A percentile compares a stretch with the other conserved stretches of the same genome.
Evolutionary conservation across 2,113 vertebrate species (phyloP).

Genomic region (Probosciger aterrimus): DNA sequence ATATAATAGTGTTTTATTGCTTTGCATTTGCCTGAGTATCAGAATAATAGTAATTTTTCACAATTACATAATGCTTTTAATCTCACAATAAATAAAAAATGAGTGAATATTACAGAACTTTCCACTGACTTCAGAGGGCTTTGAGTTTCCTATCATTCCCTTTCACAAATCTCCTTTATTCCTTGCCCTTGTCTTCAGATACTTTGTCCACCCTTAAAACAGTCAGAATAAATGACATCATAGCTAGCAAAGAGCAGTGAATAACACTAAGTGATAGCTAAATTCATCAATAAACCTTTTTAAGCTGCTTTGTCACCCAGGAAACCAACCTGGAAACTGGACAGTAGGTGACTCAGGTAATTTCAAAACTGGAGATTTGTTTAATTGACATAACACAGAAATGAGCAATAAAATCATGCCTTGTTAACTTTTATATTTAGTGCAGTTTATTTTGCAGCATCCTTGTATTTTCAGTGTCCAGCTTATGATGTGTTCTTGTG

Average conservation of each 20-base stretch:
- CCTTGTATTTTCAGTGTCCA: neutral
- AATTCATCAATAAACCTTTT: neutral
- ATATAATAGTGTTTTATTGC: constrained; percentile 28
- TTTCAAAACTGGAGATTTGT: neutral
- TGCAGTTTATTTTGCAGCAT: neutral
- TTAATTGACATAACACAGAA: neutral
- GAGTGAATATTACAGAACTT: neutral
- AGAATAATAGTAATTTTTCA: constrained; percentile 11
- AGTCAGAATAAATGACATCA: constrained; percentile 21
- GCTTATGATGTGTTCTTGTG: fast-evolving
- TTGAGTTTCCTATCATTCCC: neutral
- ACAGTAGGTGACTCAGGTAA: neutral
- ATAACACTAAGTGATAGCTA: neutral
- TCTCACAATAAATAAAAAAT: constrained; percentile 44
- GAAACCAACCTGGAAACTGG: neutral
- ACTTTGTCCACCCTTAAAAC: neutral
- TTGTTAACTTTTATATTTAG: neutral
- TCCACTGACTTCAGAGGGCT: constrained; percentile 25
- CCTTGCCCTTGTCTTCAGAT: neutral
- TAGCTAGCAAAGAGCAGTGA: neutral
- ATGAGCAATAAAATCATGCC: neutral
- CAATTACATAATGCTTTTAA: constrained; percentile 47
- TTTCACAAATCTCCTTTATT: constrained; percentile 58
- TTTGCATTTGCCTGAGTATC: constrained; percentile 11
- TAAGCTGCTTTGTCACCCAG: neutral